Conservation (phyloP, 2,888 invertebrate species). For the Euphydryas editha region DNA sequence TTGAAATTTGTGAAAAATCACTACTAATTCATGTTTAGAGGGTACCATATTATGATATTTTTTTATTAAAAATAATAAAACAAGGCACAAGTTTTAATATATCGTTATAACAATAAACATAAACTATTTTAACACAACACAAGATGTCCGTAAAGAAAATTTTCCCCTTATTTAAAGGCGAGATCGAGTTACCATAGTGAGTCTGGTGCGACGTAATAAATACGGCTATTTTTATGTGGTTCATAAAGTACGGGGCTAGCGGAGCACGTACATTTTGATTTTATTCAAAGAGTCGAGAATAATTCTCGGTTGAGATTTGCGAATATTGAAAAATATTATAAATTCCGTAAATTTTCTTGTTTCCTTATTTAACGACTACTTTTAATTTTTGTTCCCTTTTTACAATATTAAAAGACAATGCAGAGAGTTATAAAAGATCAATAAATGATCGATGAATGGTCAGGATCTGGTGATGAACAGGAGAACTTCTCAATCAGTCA, state of each 20-base stretch:
- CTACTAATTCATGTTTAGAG: too few species aligned
- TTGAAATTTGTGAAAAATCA: too few species aligned
- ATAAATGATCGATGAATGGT: too few species aligned
- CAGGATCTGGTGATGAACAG: too few species aligned
- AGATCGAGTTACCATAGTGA: slow-evolving; percentile 38
- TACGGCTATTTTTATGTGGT: slow-evolving; percentile 54
- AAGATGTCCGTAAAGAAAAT: slow-evolving; percentile 37
- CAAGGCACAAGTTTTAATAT: not conserved
- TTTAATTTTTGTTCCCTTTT: slow-evolving; percentile 6
- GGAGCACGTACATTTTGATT: slow-evolving; percentile 40
- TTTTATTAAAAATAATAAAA: not conserved
- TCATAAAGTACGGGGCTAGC: slow-evolving; percentile 54
- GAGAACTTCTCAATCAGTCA: too few species aligned
- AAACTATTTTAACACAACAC: slow-evolving; percentile 48
- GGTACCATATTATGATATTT: too few species aligned
- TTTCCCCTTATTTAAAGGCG: slow-evolving; percentile 14
- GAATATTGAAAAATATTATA: slow-evolving; percentile 58
- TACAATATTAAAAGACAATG: too few species aligned
- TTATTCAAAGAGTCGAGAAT: slow-evolving; percentile 58
- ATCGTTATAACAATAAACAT: not conserved
- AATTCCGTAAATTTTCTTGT: slow-evolving; percentile 9
- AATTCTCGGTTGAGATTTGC: slow-evolving; percentile 51
- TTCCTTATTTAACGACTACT: not conserved
- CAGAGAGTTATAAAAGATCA: too few species aligned
- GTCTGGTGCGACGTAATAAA: slow-evolving; percentile 35